phyloP scores from a whole-genome alignment of 2,797 vertebrate species.

The Catamblyrhynchus diadema region DNA sequence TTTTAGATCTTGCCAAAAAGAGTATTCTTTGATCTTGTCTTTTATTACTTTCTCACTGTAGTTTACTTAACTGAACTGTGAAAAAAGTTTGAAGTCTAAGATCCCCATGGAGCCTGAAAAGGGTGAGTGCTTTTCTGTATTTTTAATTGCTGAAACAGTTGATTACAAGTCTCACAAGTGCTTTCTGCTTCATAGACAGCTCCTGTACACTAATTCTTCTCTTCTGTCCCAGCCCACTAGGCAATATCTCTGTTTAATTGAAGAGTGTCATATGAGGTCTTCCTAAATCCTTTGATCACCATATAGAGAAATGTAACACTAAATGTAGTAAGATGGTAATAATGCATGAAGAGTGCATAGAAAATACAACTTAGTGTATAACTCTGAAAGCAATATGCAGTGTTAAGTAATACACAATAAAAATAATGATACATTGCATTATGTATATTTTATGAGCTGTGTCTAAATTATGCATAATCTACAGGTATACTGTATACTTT shows the following conservation, averaged over 20 bases:
- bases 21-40: background rate
- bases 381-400: background rate
- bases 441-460: background rate
- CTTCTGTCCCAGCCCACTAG: background rate
- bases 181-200: background rate
- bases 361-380: background rate
- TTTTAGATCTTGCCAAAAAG: background rate
- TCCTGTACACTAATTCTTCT: background rate
- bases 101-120: background rate
- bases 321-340: background rate
- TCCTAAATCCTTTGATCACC: background rate
- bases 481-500: background rate
- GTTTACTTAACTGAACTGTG: background rate
- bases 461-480: background rate
- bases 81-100: background rate
- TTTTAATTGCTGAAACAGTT: background rate
- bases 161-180: background rate
- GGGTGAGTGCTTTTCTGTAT: background rate
- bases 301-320: background rate
- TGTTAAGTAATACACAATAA: background rate
- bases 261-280: background rate
- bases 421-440: background rate
- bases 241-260: background rate
- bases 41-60: background rate
- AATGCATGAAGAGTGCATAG: background rate